Evolutionary conservation across 2,797 vertebrate species (phyloP), one percentile per base, ranked within the genome.

Genomic region (Spinibarbus caldwelli): DNA sequence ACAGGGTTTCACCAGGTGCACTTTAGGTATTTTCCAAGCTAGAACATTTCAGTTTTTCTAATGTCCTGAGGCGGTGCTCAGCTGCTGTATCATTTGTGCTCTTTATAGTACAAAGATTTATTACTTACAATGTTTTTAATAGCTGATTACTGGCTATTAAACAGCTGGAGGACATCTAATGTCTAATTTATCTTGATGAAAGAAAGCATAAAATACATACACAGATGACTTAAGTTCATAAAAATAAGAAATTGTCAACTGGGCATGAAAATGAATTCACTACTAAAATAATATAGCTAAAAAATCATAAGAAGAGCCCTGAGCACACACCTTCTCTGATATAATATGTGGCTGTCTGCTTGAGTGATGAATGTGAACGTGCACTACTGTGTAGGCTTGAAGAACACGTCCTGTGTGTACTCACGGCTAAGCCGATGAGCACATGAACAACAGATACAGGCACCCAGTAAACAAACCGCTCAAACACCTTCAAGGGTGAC

Each of bases 391-490:
- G 68, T 88, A 82, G 90, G 86, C 87, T 90, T 91, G 90, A 91
- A 73, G 89, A 91, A 90, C 82, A 84, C 83, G 88, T 90, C 90
- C 88, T 59, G 84, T 93, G 89, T 87, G 89, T 90, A 92, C 86
- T 83, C 70, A 82, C 81, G 79, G 88, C 88, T 90, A 89, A 93
- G 90, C 87, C 87, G 68, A 75, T 79, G 73, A 86, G 81, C 79
- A 68, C 81, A 85, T 26, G 52, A 66, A 82, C 54, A 84, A 87
- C 70, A 80, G 86, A 73, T 41, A 68, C 66, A 78, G 78, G 45
- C 80, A 71, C 71, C 59, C 26, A 72, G 72, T 87, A 84, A 68
- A 78, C 70, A 84, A 36, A 79, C 57, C 6, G 47, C 70, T 87
- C 85, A 49, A 31, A 54, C 57, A 23, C 62, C 8, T 67, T 80